These are phyloP conservation scores for Neomonachus schauinslandi DNA, from an alignment of 2,113 vertebrate genomes.

Conservation along the genomic window DNA sequence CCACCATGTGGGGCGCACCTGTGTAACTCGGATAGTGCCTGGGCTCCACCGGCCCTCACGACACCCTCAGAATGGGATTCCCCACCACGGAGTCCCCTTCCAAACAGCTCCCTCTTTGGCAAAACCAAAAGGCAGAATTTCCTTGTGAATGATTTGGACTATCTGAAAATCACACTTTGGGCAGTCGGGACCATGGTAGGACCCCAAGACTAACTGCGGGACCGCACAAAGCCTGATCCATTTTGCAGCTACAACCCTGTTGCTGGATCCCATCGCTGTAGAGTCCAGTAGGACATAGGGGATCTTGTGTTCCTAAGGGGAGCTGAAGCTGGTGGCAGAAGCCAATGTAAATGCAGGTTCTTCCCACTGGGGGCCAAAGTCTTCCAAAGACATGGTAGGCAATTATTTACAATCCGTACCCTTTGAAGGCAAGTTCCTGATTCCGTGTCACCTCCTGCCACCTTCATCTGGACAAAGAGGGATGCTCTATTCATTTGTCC, in stretches of 20 bases:
- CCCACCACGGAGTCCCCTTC: neutral
- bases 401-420: neutral
- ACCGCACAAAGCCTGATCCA: neutral
- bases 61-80: neutral
- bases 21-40: conserved; percentile 48
- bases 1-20: conserved; percentile 57
- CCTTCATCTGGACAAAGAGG: neutral
- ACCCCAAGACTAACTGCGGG: neutral
- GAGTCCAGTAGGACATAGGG: neutral
- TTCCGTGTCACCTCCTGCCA: neutral
- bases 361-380: neutral
- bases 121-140: neutral
- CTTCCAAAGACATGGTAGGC: neutral
- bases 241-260: neutral
- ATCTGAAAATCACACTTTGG: neutral
- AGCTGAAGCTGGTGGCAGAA: neutral
- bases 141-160: neutral
- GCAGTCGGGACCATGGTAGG: neutral
- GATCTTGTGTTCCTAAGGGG: neutral
- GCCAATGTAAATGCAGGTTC: neutral
- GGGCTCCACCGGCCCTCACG: neutral
- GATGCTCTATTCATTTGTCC: neutral
- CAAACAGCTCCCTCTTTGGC: neutral
- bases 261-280: neutral
- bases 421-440: neutral